Evolutionary conservation across 2,888 invertebrate genomes (phyloP), one percentile per base, ranked within the genome.

Genomic region (Carterocephalus palaemon): DNA sequence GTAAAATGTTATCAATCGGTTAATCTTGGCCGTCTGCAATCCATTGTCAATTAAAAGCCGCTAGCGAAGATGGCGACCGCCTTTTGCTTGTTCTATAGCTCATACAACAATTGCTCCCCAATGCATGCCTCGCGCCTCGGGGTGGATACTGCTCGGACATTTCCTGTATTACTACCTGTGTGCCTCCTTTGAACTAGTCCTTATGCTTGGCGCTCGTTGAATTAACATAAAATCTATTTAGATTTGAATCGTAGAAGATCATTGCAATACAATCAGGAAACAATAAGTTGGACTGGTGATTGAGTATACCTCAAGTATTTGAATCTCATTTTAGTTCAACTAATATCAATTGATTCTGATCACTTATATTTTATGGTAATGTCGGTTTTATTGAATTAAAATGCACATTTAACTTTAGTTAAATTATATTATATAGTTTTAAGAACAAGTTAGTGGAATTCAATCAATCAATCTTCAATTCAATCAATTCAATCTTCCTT

Each of bases 21-120:
- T 56, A 61, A 77, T 80, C 75, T 64, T 65, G 60, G 72, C 70
- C 67, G 70, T 58, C 67, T 64, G 64, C 67, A 67, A 70, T 73
- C 71, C 66, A 76, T 81, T 82, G 80, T 81, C 81, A 81, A 83
- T 84, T 83, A 82, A 78, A 76, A 75, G 71, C 76, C 75, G 57
- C 64, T 67, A 71, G 77, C 73, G 62, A 56, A 65, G 68, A 73
- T 70, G 62, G 68, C 72, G 75, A 75, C 80, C 79, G 79, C 78
- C 81, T 75, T 79, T 79, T 78, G 71, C 82, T 76, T 82, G 79
- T 81, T 74, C 71, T 74, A 67, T 70, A 70, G 61, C 69, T 69
- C 65, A 65, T 65, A 72, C 71, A 70, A 67, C 69, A 71, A 80
- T 79, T 80, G 78, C 75, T 77, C 75, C 69, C 74, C 78, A 71